phyloP scores from a whole-genome alignment of 2,888 invertebrate genomes.

The Napeogenes inachia region DNA sequence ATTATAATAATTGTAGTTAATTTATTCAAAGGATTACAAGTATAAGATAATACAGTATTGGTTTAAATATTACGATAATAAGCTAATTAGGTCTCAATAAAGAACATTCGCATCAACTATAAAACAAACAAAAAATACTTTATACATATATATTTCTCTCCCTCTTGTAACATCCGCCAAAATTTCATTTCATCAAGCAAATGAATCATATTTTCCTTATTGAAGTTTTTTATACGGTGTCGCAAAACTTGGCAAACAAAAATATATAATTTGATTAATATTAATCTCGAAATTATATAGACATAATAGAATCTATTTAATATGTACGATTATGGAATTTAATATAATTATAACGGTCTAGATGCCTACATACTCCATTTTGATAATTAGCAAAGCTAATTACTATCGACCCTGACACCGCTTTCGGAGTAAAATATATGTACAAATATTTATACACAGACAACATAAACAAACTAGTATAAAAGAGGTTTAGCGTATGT shows the following conservation, averaged over 20 bases:
- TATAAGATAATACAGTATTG: no score
- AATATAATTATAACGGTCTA: constrained; percentile 4
- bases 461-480: not conserved
- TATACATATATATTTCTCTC: not conserved
- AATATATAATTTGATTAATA: not conserved
- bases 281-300: not conserved
- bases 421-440: constrained; percentile 12
- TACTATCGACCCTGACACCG: constrained; percentile 5
- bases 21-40: no score
- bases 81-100: no score
- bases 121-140: no score
- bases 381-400: constrained; percentile 8
- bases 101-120: no score
- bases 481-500: constrained; percentile 7
- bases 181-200: constrained; percentile 20
- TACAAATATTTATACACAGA: not conserved
- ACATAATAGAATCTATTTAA: no score
- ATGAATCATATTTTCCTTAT: constrained; percentile 12
- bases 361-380: not conserved
- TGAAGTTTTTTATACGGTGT: not conserved
- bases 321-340: no score
- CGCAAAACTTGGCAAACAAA: not conserved
- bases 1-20: no score
- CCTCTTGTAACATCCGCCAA: constrained; percentile 13
- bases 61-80: no score